These are phyloP conservation scores for Plecturocebus donacophilus DNA, from an alignment of 2,113 vertebrate genomes.

Conservation along the genomic window DNA sequence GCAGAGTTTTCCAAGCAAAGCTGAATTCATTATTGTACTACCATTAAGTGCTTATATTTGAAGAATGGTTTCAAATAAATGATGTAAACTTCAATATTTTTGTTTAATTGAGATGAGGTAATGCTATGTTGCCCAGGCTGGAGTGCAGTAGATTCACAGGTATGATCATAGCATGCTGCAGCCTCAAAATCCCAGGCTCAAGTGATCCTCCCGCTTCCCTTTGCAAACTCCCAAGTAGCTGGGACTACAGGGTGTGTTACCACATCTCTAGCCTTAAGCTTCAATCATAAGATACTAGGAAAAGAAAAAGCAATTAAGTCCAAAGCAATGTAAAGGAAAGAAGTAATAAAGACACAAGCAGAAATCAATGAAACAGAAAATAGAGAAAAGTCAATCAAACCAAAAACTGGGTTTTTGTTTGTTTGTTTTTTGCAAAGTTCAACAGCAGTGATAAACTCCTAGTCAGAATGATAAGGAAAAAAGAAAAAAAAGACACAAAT, in stretches of 20 bases:
- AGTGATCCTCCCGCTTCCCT: not conserved
- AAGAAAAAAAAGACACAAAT: not conserved
- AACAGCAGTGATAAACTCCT: not conserved
- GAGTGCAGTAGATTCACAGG: not conserved
- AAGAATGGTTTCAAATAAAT: conserved; percentile 12
- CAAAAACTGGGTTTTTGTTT: not conserved
- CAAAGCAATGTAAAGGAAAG: conserved; percentile 34
- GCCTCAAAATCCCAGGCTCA: not conserved
- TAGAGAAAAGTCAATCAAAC: not conserved
- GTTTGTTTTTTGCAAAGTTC: not conserved
- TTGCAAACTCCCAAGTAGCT: not conserved
- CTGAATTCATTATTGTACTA: not conserved
- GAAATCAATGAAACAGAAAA: conserved; percentile 11
- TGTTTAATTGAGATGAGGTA: not conserved
- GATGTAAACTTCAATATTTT: not conserved
- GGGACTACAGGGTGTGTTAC: not conserved
- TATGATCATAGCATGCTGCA: not conserved
- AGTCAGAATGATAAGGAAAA: not conserved
- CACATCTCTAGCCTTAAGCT: not conserved
- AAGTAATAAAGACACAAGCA: conserved; percentile 25
- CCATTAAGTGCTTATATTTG: not conserved
- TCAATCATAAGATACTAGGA: not conserved
- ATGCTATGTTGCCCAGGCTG: not conserved
- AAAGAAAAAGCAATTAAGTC: conserved; percentile 6
- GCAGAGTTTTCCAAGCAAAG: not conserved